Conservation (phyloP, 2,113 vertebrate genomes). For the Indicator maculatus region DNA sequence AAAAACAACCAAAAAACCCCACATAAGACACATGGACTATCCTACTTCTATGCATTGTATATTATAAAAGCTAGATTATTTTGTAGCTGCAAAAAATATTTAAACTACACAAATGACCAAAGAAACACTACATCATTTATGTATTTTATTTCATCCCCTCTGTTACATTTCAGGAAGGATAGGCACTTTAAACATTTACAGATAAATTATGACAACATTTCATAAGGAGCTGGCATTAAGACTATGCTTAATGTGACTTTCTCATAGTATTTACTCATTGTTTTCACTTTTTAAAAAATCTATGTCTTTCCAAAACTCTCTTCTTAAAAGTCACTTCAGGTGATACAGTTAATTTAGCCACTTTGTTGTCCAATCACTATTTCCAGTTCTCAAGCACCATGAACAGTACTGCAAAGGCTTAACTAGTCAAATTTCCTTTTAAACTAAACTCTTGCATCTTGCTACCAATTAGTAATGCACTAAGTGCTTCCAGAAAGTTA, state of each 20-base stretch:
- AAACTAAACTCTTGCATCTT: constrained; percentile 35
- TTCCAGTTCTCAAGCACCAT: constrained; percentile 14
- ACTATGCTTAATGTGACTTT: constrained; percentile 13
- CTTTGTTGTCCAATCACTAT: background rate
- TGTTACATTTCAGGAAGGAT: background rate
- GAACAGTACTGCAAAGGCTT: constrained; percentile 12
- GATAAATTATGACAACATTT: background rate
- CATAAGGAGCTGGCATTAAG: background rate
- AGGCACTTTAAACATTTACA: constrained; percentile 45
- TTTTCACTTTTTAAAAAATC: background rate
- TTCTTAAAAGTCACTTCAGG: constrained; percentile 12
- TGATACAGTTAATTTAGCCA: background rate
- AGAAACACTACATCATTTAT: background rate
- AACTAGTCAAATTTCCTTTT: constrained; percentile 27
- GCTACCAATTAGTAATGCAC: constrained; percentile 23
- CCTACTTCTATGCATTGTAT: background rate
- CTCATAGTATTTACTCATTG: background rate
- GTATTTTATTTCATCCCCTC: background rate
- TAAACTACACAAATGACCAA: background rate
- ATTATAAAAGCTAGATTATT: background rate
- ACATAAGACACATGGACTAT: fast-evolving
- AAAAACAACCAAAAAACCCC: no score
- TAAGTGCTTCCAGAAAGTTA: constrained; percentile 43
- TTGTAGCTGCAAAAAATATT: background rate
- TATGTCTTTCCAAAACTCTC: constrained; percentile 21